Evolutionary conservation across 2,113 vertebrate species (phyloP).

Genomic region (Pavo muticus): DNA sequence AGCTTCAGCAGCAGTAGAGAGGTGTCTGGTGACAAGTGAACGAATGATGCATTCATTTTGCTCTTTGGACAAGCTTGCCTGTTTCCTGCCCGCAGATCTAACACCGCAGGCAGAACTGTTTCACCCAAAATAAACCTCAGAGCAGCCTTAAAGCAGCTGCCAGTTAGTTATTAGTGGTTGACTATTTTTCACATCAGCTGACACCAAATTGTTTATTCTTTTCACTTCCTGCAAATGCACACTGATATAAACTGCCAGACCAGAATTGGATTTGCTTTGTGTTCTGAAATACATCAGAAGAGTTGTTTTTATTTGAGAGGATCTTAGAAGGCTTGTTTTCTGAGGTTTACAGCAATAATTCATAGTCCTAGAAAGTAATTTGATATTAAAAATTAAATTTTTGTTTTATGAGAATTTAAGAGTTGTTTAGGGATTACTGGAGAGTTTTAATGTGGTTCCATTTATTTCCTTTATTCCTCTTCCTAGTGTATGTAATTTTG

Average conservation of each 20-base stretch:
- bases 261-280: not conserved
- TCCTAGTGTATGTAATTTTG: not conserved
- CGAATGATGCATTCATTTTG: fast-evolving
- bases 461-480: not conserved
- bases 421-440: not conserved
- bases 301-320: not conserved
- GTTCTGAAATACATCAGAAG: not conserved
- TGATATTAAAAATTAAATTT: constrained; percentile 45
- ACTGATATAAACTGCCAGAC: not conserved
- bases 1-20: not conserved
- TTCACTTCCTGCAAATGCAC: not conserved
- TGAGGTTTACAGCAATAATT: not conserved
- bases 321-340: not conserved
- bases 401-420: constrained; percentile 24
- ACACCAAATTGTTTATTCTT: not conserved
- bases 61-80: not conserved
- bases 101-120: not conserved
- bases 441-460: not conserved
- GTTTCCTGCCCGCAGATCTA: not conserved
- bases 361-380: not conserved
- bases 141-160: constrained; percentile 4
- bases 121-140: not conserved
- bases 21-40: fast-evolving
- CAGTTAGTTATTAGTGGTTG: not conserved
- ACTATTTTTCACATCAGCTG: not conserved